Percentiles rank a stretch among this genome's conserved stretches.
Evolutionary conservation across 2,797 vertebrate genomes (phyloP).

Genomic region (Parauchenoglanis ngamensis): DNA sequence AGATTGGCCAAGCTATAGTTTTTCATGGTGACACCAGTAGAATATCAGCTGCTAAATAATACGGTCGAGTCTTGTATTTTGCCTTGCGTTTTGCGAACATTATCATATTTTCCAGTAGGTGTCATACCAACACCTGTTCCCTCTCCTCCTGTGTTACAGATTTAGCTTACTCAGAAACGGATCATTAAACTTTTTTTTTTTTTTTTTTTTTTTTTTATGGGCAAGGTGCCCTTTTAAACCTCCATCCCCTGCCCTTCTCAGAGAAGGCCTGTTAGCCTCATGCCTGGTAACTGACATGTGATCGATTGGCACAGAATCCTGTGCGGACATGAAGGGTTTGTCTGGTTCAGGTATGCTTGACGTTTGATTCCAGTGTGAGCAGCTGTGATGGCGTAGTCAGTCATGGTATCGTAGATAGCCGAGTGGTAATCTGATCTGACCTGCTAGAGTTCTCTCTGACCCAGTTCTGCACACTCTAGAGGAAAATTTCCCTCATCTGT

Average conservation of each 20-base stretch:
- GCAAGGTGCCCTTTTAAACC: conserved; percentile 10
- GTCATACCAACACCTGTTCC: background rate
- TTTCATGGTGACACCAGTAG: background rate
- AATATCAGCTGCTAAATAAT: background rate
- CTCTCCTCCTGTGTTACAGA: background rate
- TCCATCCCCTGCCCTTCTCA: background rate
- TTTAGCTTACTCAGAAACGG: conserved; percentile 14
- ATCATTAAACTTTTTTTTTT: conserved; percentile 2
- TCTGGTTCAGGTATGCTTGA: conserved; percentile 34
- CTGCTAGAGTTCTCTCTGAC: conserved; percentile 70
- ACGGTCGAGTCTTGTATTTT: background rate
- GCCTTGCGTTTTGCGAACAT: background rate
- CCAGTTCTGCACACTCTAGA: conserved; percentile 61
- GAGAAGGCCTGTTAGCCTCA: background rate
- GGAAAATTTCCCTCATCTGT: conserved; percentile 26
- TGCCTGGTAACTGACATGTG: conserved; percentile 4
- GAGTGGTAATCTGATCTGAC: conserved; percentile 61
- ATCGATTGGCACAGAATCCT: conserved; percentile 30
- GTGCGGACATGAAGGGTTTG: conserved; percentile 25
- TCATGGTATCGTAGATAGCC: conserved; percentile 43
- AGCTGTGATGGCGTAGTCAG: conserved; percentile 51
- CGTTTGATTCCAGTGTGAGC: conserved; percentile 18
- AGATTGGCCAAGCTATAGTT: background rate
- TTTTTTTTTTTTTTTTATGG: background rate
- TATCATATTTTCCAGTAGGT: background rate